Evolutionary conservation across 1,140 invertebrate genomes (phyloP).

Genomic region (Drosophila lowei): DNA sequence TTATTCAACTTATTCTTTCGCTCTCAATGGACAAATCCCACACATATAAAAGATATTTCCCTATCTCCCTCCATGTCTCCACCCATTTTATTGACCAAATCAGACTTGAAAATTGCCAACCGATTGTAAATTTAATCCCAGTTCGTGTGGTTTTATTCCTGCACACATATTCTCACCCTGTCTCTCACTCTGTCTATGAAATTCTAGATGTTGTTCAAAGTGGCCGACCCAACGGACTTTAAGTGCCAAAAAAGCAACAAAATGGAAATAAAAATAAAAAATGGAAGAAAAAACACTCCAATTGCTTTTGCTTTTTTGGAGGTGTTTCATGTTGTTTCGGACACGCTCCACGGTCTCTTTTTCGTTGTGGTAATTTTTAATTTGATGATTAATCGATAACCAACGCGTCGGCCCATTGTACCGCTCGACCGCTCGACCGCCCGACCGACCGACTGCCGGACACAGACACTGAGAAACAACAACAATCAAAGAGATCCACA

Average conservation of each 20-base stretch:
- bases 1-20: conserved; percentile 14
- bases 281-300: conserved; percentile 3
- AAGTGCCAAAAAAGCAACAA: conserved; percentile 48
- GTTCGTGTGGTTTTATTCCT: conserved; percentile 55
- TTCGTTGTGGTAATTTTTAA: conserved; percentile 75
- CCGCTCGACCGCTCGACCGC: conserved; percentile 3
- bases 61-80: background rate
- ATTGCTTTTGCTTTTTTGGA: conserved; percentile 39
- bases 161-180: background rate
- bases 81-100: conserved; percentile 41
- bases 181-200: conserved; percentile 18
- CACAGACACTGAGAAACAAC: conserved; percentile 4
- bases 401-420: conserved; percentile 68
- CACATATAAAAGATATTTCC: conserved; percentile 25
- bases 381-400: conserved; percentile 80
- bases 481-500: conserved; percentile 17
- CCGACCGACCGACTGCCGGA: background rate
- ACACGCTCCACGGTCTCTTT: conserved; percentile 69
- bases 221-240: conserved; percentile 55
- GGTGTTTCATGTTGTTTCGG: conserved; percentile 59
- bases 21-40: conserved; percentile 31
- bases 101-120: conserved; percentile 39
- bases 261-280: conserved; percentile 23
- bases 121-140: conserved; percentile 44
- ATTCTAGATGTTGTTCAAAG: conserved; percentile 72